Evolutionary conservation across 1,140 invertebrate species (phyloP), one percentile per base, ranked within the genome.

Genomic region (Diprion similis): DNA sequence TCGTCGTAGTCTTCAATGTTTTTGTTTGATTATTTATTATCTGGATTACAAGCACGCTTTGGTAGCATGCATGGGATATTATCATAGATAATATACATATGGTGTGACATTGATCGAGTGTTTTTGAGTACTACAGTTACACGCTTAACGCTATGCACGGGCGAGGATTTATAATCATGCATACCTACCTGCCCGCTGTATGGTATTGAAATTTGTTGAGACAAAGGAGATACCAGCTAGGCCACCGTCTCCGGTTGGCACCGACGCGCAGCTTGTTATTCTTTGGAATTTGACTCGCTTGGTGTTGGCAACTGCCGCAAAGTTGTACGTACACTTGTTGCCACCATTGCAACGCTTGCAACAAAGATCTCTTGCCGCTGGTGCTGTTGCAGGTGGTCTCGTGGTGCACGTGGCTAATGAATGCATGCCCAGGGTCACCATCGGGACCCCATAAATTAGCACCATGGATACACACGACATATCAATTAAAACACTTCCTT

Each of bases 281-380:
- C 77, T 78, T 81, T 81, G 79, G 75, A 81, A 78, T 76, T 67
- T 69, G 77, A 71, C 68, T 71, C 75, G 77, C 68, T 8, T 73
- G 74, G 48, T 72, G 48, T n/a, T 24, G 18, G 66, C 64, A 70
- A 70, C 66, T 13, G 66, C 0, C 18, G 18, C 18, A 18, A 37
- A 37, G 24, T 6, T 37, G 24, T 64, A 15, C 66, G 24, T 64
- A 15, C 66, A 68, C 19, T 68, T 59, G 46, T 64, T 66, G 67
- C 24, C 1, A 37, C 24, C 1, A 6, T 6, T 37, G 24, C 24
- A 37, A 37, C 74, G 72, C 18, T 68, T 65, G 68, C 71, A 68
- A 75, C 75, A 75, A 79, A 77, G 78, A 79, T 79, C 76, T 72
- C 77, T 78, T 76, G 75, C 78, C 75, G 77, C 66, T 45, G 19